Evolutionary conservation across 2,797 vertebrate species (phyloP), one percentile per base, ranked within the genome.

Genomic region (Gymnothorax javanicus): DNA sequence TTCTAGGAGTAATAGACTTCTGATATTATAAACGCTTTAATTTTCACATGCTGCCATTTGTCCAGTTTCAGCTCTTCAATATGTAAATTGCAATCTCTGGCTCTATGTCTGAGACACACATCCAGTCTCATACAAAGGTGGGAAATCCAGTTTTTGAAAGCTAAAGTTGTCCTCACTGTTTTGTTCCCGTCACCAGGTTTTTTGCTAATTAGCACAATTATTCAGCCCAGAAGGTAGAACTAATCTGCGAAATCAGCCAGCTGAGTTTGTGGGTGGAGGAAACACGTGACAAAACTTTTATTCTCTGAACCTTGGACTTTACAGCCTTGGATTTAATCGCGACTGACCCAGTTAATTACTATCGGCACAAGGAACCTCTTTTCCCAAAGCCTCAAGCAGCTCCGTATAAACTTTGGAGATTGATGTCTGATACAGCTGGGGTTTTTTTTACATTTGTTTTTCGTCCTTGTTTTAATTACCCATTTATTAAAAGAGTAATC

Each of bases 391-490:
- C 92, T 91, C 90, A 91, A 57, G 89, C 25, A 90, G 87, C 73
- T 89, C 89, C 91, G 83, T 85, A 90, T 73, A 85, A 92, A 90
- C 91, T 90, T 86, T 86, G 33, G 91, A 94, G 92, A 92, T 89
- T 90, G 85, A 85, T 33, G 85, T 89, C 90, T 90, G 84, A 87
- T 50, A 89, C 88, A 92, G 93, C 91, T 87, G 25, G 64, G 7
- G n/a, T 69, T 69, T 62, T 64, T 64, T 64, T 3, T 64, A 20
- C 25, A n/a, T 69, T 69, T 69, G 33, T 50, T 50, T 87, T 87
- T 89, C 88, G 43, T 89, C 90, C 93, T 94, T 94, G 91, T 95
- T 96, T 95, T 95, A 95, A 95, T 95, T 93, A 94, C 92, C 91
- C 90, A 81, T 54, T 91, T 91, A 88, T 89, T 86, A 86, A 81